These are phyloP conservation scores for Drosophila triauraria DNA, from an alignment of 1,140 invertebrate species.

Conservation along the genomic window DNA sequence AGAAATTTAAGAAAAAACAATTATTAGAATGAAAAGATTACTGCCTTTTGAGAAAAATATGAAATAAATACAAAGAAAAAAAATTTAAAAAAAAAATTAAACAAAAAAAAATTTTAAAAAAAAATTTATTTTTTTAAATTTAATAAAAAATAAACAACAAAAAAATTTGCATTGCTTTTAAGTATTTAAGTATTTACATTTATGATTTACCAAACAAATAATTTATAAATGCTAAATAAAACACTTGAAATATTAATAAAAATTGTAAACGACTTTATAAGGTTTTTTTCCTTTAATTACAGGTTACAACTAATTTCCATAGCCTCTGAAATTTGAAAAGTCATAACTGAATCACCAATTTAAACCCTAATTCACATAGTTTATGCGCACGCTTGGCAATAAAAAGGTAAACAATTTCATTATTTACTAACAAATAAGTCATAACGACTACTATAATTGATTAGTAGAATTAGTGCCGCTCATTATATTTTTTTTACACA, in stretches of 20 bases:
- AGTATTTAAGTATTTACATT: not conserved
- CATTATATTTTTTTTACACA: conserved; percentile 15
- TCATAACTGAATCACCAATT: conserved; percentile 20
- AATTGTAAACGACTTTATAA: no score
- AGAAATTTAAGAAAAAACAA: no score
- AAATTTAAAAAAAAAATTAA: no score
- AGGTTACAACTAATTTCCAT: not conserved
- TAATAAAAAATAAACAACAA: not conserved
- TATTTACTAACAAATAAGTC: conserved; percentile 33
- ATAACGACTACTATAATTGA: conserved; percentile 20
- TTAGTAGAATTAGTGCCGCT: conserved; percentile 8
- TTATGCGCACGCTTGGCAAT: conserved; percentile 23
- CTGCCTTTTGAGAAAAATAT: not conserved
- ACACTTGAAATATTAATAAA: not conserved
- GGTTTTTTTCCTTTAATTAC: not conserved
- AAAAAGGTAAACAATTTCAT: conserved; percentile 26
- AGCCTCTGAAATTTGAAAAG: not conserved
- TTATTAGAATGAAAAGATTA: no score
- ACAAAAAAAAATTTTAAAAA: not conserved
- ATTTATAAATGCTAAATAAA: not conserved
- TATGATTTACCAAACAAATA: not conserved
- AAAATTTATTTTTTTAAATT: not conserved
- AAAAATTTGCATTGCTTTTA: no score
- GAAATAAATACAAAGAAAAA: not conserved
- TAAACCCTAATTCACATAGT: conserved; percentile 7